Evolutionary conservation across 2,888 invertebrate genomes (phyloP), one percentile per base, ranked within the genome.

Genomic region (Alcis repandata): DNA sequence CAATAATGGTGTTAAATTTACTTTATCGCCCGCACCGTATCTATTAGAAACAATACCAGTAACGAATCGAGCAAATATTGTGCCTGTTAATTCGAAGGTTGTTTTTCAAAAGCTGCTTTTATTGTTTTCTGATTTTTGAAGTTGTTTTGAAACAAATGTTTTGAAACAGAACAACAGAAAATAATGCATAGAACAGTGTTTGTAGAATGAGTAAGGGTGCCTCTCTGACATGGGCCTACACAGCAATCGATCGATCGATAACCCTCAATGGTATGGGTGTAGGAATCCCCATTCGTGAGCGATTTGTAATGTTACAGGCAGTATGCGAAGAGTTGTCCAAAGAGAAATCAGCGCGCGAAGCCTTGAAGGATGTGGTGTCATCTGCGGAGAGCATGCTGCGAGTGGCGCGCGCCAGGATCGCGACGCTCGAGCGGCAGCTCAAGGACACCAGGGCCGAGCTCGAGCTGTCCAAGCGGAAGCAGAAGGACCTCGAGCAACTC

Each of bases 401-500:
- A 0, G 88, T 87, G 52, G 92, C 93, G 41, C 87, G 92, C 20
- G 80, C 86, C 4, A 86, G 91, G 63, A 89, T 92, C 65, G 71
- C 85, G 1, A 83, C 84, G 0, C 81, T 93, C 9, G 93, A 93
- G 76, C 79, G 87, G 40, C 88, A 90, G 74, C 79, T 91, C 1
- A 92, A 90, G 71, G 89, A 91, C 2, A 73, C 79, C n/a, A 82
- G 83, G 48, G 70, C 78, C 1, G 90, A 91, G 27, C 78, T 90
- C 20, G 91, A 92, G 3, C 65, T 76, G 2, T 67, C 85, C 32
- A 83, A 80, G 52, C 86, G 85, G 74, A 93, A 91, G 75, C 87
- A 90, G 64, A 91, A 87, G 73, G 93, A 92, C 68, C 82, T 90
- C 72, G 92, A 92, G 76, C 88, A 88, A 82, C 85, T 90, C 76